phyloP scores from a whole-genome alignment of 2,113 vertebrate genomes.

The Riparia riparia region DNA sequence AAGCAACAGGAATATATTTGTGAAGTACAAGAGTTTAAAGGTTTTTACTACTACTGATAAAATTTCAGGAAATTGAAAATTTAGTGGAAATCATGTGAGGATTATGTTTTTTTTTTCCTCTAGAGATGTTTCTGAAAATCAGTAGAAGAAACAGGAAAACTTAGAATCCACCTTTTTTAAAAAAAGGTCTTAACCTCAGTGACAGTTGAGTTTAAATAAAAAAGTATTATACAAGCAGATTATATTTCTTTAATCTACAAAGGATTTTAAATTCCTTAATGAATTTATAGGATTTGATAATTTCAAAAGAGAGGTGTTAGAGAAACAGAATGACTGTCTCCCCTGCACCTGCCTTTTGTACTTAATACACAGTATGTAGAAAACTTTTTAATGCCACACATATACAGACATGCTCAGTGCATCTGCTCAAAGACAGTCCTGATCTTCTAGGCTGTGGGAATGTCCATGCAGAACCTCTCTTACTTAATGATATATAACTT shows the following conservation, averaged over 20 bases:
- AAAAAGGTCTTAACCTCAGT: not conserved
- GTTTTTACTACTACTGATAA: not conserved
- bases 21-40: not conserved
- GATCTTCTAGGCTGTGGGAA: not conserved
- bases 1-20: not conserved
- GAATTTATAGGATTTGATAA: not conserved
- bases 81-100: not conserved
- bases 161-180: not conserved
- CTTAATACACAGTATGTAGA: not conserved
- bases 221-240: not conserved
- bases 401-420: rapidly evolving
- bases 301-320: not conserved
- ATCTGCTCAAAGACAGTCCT: not conserved
- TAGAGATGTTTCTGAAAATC: not conserved
- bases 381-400: not conserved
- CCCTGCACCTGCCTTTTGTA: not conserved
- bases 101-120: not conserved
- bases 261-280: not conserved
- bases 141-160: not conserved
- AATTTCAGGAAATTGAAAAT: not conserved
- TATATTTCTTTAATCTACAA: not conserved
- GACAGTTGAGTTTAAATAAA: not conserved
- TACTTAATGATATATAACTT: not conserved
- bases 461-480: not conserved
- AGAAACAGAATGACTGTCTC: not conserved